Evolutionary conservation across 1,140 invertebrate genomes (phyloP), one percentile per base, ranked within the genome.

Genomic region (Cotesia glomerata): DNA sequence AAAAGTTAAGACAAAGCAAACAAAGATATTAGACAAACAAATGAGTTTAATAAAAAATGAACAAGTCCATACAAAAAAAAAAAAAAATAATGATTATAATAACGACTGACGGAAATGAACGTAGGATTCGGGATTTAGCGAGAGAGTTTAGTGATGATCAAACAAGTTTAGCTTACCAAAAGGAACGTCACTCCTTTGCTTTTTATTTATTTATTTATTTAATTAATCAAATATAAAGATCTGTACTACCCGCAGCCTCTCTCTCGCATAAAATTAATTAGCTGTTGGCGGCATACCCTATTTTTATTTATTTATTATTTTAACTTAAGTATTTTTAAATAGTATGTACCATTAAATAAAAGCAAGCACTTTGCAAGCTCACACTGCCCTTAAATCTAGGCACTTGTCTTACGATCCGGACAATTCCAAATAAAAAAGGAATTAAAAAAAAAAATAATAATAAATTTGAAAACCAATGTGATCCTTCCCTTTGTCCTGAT

Each of bases 351-450:
- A 64, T 65, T 49, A 32, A 65, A 54, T 45, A 35, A 62, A 62
- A 63, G 34, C 63, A 77, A 54, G 74, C 73, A 80, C 75, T 74
- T 79, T 68, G 76, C 76, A 72, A 79, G 79, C 77, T 78, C 76
- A 81, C 78, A 79, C 79, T 79, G 80, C 80, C 80, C 78, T 80
- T 78, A 77, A 80, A 74, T 76, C 74, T 77, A 77, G 69, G 77
- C 76, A 74, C 75, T 68, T 71, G 64, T 79, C 73, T 72, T 78
- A 76, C 73, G 75, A 77, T 77, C 74, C 76, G 39, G 39, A 45
- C 5, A 45, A 45, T 45, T 45, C 11, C 2, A 11, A 39, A 9
- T 11, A 39, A 9, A 45, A 45, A 45, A 45, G 39, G 7, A 65
- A 69, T 71, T 71, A 16, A 54, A 39, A 70, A 14, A 26, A 35